Base-by-base conservation (phyloP, 2,113 vertebrate genomes). In the Mesitornis unicolor region DNA sequence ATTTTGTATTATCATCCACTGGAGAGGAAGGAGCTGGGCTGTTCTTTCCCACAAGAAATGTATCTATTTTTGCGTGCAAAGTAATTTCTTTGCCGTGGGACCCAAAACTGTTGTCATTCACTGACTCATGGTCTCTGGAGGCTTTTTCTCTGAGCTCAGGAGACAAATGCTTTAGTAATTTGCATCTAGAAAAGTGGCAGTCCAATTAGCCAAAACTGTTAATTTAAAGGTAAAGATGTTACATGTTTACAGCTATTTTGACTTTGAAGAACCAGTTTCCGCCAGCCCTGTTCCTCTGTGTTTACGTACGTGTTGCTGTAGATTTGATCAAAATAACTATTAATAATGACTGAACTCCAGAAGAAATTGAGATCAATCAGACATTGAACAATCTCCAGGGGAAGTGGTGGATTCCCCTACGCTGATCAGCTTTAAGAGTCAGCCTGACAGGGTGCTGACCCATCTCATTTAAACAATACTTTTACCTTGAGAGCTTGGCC, bases 21-120 rank as follows among this genome's bases (percentile, higher is more conserved):
- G 92, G 95, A 97, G 93, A 78, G 68, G 90, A 97, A 95, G 87
- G 78, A 92, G 38, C 71, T 43, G 79, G 43, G 48, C 47, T 90
- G 74, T 13, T 95, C 97, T 97, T 97, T 95, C 79, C 96, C 94
- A 75, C 92, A 94, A 97, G 85, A 97, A 92, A 77, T 56, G 15
- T 31, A 78, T 96, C 93, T 97, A 88, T 97, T 98, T 98, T 96
- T 95, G 97, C 94, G 94, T 96, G 82, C 84, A 90, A 84, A 93
- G 80, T 74, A 51, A 79, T 82, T 87, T 84, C 47, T 91, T 87
- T 93, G 89, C 88, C 87, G 97, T 94, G 95, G 85, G 94, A 98
- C 87, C 95, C 93, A 92, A 91, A 92, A 8, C 65, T 75, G 51
- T 94, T 95, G 95, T 94, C 73, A 89, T 91, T 88, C 84, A 88